A percentile compares a stretch with the other conserved stretches of the same genome.
Evolutionary conservation across 2,888 invertebrate genomes (phyloP).

Genomic region (Pandemis cinnamomeana): DNA sequence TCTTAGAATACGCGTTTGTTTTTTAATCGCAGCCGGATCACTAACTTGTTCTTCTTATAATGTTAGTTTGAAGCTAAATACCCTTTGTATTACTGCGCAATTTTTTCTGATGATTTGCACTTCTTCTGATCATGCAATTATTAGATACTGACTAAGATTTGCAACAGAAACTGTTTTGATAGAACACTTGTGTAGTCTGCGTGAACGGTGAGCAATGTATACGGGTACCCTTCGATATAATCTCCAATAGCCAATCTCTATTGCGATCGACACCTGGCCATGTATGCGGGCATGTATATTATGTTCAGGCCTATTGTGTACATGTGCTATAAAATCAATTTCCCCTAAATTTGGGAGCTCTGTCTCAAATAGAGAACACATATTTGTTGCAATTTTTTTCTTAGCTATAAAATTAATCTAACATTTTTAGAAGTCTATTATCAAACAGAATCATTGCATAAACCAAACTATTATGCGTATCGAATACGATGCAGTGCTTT

Average conservation of each 20-base stretch:
- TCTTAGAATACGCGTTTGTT: too few species aligned
- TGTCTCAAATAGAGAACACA: neutral
- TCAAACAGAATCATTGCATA: too few species aligned
- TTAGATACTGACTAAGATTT: neutral
- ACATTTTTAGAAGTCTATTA: too few species aligned
- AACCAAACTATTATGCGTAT: too few species aligned
- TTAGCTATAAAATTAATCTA: too few species aligned
- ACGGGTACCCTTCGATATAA: constrained; percentile 76
- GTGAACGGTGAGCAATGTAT: constrained; percentile 47
- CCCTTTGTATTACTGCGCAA: too few species aligned
- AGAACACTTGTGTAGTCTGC: constrained; percentile 13
- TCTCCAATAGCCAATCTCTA: constrained; percentile 64
- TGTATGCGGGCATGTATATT: constrained; percentile 67
- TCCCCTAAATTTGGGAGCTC: constrained; percentile 23
- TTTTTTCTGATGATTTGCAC: too few species aligned
- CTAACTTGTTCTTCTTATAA: too few species aligned
- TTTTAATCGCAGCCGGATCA: too few species aligned
- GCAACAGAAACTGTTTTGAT: neutral
- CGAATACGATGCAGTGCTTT: too few species aligned
- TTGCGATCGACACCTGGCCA: constrained; percentile 78
- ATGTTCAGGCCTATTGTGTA: constrained; percentile 47
- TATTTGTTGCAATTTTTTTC: too few species aligned
- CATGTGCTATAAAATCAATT: constrained; percentile 20
- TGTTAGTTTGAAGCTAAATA: too few species aligned
- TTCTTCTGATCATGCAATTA: neutral